A percentile compares a stretch with the other conserved stretches of the same genome.
Evolutionary conservation across 2,113 vertebrate genomes (phyloP).

Genomic region (Sarotherodon lohbergeri): DNA sequence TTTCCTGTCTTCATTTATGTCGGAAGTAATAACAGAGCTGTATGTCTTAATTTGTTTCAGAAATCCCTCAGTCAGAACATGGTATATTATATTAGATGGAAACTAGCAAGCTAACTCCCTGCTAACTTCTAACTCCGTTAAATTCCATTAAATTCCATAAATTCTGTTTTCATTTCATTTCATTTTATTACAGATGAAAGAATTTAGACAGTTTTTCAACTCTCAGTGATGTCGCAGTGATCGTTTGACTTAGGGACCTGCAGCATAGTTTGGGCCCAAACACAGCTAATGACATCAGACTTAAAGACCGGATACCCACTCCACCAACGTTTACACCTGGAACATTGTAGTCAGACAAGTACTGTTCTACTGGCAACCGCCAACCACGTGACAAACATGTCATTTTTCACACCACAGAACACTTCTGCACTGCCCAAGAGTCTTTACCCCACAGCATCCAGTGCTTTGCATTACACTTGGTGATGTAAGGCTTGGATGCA

Average conservation of each 20-base stretch:
- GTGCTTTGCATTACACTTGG: not conserved
- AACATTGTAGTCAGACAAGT: not conserved
- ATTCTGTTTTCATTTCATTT: not conserved
- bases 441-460: not conserved
- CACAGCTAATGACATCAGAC: not conserved
- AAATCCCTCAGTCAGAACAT: not conserved
- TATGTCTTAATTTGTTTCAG: not conserved
- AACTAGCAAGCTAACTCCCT: not conserved
- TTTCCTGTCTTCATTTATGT: not conserved
- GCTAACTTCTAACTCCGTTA: not conserved
- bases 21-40: not conserved
- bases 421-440: not conserved
- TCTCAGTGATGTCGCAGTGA: not conserved
- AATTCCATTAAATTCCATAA: not conserved
- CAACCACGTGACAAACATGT: fast-evolving
- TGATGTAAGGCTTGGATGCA: fast-evolving
- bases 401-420: not conserved
- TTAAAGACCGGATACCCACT: not conserved
- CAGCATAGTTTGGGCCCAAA: not conserved
- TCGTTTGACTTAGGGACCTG: not conserved
- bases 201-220: not conserved
- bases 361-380: not conserved
- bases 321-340: not conserved
- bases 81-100: not conserved
- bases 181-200: not conserved